These are phyloP conservation scores for Thymelicus lineola DNA, from an alignment of 2,888 invertebrate genomes.

Conservation along the genomic window DNA sequence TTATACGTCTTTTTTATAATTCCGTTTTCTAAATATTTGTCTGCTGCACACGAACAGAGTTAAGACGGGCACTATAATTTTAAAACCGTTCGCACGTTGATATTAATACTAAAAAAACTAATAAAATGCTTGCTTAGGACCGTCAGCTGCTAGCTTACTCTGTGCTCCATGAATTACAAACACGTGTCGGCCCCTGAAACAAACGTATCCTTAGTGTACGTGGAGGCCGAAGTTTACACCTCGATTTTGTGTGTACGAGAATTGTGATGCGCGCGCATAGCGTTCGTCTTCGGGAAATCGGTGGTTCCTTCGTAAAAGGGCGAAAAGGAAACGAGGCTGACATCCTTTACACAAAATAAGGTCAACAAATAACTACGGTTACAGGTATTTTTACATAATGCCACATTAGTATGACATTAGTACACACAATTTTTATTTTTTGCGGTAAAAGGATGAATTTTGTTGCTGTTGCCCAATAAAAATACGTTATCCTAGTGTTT, in stretches of 20 bases:
- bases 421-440: no score
- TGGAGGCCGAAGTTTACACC: slow-evolving; percentile 18
- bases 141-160: neutral
- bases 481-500: no score
- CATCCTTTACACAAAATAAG: no score
- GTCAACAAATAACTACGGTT: no score
- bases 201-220: neutral
- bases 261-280: slow-evolving; percentile 17
- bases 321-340: neutral
- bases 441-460: no score
- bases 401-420: no score
- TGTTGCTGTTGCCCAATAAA: no score
- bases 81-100: neutral
- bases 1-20: neutral
- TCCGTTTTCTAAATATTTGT: neutral
- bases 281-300: neutral
- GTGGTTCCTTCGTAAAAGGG: slow-evolving; percentile 13
- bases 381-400: no score
- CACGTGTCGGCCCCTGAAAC: slow-evolving; percentile 9
- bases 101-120: neutral
- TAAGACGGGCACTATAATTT: neutral
- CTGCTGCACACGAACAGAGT: neutral
- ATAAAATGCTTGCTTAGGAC: neutral
- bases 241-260: slow-evolving; percentile 14
- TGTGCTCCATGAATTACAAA: slow-evolving; percentile 17